Base-by-base conservation (phyloP, 2,113 vertebrate species). In the Thermophis baileyi region DNA sequence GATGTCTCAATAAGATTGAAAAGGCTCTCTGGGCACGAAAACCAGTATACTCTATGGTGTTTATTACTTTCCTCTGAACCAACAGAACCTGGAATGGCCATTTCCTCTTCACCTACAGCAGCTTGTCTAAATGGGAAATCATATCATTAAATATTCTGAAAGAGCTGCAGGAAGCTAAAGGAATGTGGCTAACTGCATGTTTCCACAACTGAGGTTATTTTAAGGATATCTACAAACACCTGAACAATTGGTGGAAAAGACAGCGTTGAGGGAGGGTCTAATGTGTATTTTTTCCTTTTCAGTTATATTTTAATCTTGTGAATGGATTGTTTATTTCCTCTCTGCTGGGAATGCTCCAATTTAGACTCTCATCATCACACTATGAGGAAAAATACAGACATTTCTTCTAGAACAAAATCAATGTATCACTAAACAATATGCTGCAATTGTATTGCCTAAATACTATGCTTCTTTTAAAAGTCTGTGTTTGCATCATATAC, bases 211-310 rank as follows among this genome's bases (percentile, higher is more conserved):
- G 81, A 87, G 47, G 27, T 44, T 87, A 86, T 90, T 35, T 90
- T 44, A 81, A 93, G 55, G 51, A 44, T 87, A 60, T 90, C 47
- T 86, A 27, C 69, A 51, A 90, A 60, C 16, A 46, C 81, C 54
- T 86, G 54, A 93, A 93, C 92, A 93, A 93, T 93, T 93, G 92
- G 92, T 87, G 92, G 92, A 93, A 93, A 90, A 90, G 55, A 87
- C 74, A 90, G 46, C 2, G 25, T 46, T 63, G 46, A 88, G 55
- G 51, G 50, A 92, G 51, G 12, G 14, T 86, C 54, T 87, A 86
- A 86, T 3, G n/a, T 50, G 30, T 90, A 22, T 81, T 81, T 40
- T 40, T 1, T 12, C 30, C 74, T 81, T 44, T 93, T 55, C 74
- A 87, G 54, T 18, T 60, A 53, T 27, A 24, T 86, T 60, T 57